Base-by-base conservation (phyloP, 2,888 invertebrate species). In the Calameuta idolon region DNA sequence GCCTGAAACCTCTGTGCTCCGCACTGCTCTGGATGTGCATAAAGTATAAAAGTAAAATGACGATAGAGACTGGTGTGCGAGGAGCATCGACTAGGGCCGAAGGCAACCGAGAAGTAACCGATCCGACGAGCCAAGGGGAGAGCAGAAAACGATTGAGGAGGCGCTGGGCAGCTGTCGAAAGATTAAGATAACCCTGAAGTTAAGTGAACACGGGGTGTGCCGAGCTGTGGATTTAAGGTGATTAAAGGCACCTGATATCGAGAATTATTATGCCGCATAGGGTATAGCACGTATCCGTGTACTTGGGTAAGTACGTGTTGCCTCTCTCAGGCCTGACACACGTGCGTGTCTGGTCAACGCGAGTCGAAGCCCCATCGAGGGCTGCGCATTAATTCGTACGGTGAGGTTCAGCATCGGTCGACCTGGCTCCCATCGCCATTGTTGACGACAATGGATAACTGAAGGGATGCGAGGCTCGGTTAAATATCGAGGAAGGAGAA, bases 171-270 rank as follows among this genome's bases (percentile, higher is more conserved):
- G 91, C 91, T 91, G 91, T 91, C 89, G 90, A 88, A 90, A 91
- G 91, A 91, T 91, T 90, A 90, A 91, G 91, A 91, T 91, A 90
- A 91, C 90, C 90, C 89, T 89, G 87, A 89, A 90, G 88, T 88
- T 89, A 90, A 90, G 89, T 87, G 89, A 87, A 88, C 79, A 88
- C 84, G 85, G 87, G 89, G 89, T 90, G 87, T 89, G 88, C 85
- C 87, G 81, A 83, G 79, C 88, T 90, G 91, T 91, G 91, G 91
- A 90, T 90, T 91, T 90, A 90, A 91, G 90, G 87, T 90, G 91
- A 91, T 91, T 90, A 90, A 91, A 91, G 90, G 89, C 90, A 91
- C 90, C 90, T 89, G 90, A 91, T 91, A 91, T 90, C 88, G 86
- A 89, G 88, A 90, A 91, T 91, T 91, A 90, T 90, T 90, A 90